Base-by-base conservation (phyloP, 2,797 vertebrate species). In the Echeneis naucrates region DNA sequence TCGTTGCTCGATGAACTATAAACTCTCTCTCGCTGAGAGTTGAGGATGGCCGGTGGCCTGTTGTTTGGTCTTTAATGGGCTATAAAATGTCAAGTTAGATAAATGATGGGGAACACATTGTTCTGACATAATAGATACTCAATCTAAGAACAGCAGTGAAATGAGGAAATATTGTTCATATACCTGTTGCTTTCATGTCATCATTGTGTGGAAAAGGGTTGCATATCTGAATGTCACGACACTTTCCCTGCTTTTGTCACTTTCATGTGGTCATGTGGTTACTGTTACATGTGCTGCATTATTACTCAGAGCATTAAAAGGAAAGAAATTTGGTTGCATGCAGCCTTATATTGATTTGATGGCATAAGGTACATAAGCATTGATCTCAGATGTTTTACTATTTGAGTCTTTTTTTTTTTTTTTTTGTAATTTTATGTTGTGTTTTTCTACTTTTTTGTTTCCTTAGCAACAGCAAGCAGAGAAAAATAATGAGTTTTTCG, bases 381-480 rank as follows among this genome's bases (percentile, higher is more conserved):
- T 42, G 40, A 42, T 42, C 40, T 8, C 17, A 42, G 40, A 42
- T n/a, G 19, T 44, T 38, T 38, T 14, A 14, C 12, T 6, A 30
- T 30, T 45, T 47, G 21, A 42, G 6, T 40, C 45, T 23, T n/a
- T 21, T 21, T n/a, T n/a, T n/a, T n/a, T n/a, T n/a, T n/a, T n/a
- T n/a, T n/a, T n/a, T n/a, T n/a, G n/a, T n/a, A n/a, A n/a, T n/a
- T n/a, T n/a, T n/a, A n/a, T n/a, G n/a, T n/a, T n/a, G 47, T 67
- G 52, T 57, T 75, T 52, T 52, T 44, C 19, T 47, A 8, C 42
- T 50, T 44, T 13, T 69, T 61, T 44, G 59, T 75, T 67, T 51
- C 67, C 54, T 33, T 60, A 64, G 58, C 53, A 75, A 68, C 53
- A 51, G n/a, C 27, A 44, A 69, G 50, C 71, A 63, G 62, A 70